phyloP scores from a whole-genome alignment of 1,140 invertebrate genomes.

The Megathymus violae region DNA sequence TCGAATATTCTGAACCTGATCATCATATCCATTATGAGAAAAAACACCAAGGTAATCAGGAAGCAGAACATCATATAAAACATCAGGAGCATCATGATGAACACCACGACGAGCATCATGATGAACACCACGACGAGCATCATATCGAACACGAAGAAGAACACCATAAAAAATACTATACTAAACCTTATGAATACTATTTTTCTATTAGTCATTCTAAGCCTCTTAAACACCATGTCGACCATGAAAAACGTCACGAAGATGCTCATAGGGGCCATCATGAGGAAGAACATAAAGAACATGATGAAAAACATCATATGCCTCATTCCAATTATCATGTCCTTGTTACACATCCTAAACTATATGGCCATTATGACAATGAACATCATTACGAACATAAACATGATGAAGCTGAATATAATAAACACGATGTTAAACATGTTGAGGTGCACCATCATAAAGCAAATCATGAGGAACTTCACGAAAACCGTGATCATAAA shows the following conservation, averaged over 20 bases:
- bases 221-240: neutral
- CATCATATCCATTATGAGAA: conserved; percentile 9
- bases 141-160: conserved; percentile 5
- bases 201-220: neutral
- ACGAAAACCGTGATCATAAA: conserved; percentile 2
- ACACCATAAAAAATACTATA: conserved; percentile 6
- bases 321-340: conserved; percentile 5
- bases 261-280: conserved; percentile 7
- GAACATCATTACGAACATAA: conserved; percentile 5
- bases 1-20: conserved; percentile 31
- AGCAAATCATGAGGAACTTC: conserved; percentile 2
- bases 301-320: conserved; percentile 6
- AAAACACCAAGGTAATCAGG: conserved; percentile 6
- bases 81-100: conserved; percentile 24
- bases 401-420: too few relatives aligned
- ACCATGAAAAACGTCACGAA: conserved; percentile 10
- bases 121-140: neutral
- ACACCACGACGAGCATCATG: too few relatives aligned
- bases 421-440: conserved; percentile 6
- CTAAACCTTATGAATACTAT: neutral
- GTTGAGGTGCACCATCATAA: too few relatives aligned
- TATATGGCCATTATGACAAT: conserved; percentile 3
- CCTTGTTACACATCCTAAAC: conserved; percentile 1
- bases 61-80: conserved; percentile 16
- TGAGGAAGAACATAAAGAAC: neutral